These are phyloP conservation scores for Chymomyza amoena DNA, from an alignment of 2,888 invertebrate species.

Conservation along the genomic window DNA sequence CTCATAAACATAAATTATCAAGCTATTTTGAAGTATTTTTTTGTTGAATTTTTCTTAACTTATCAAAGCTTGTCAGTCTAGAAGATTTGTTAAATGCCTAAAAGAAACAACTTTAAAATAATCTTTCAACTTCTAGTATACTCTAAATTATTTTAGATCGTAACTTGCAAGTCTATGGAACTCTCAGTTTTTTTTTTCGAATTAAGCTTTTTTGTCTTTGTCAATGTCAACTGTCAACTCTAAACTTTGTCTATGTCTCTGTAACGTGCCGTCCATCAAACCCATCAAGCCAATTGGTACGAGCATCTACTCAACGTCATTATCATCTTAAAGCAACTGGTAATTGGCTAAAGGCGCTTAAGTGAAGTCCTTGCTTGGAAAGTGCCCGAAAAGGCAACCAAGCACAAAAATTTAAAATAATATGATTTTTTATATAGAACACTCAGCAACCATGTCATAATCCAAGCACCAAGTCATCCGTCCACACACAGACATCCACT, in stretches of 20 bases:
- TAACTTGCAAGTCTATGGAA: neutral
- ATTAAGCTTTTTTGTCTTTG: neutral
- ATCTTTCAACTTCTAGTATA: neutral
- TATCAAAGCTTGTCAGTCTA: neutral
- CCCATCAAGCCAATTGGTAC: conserved; percentile 58
- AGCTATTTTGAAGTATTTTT: too few relatives aligned
- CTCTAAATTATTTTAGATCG: neutral
- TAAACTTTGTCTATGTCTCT: neutral
- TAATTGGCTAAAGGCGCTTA: conserved; percentile 62
- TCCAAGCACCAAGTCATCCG: conserved; percentile 1
- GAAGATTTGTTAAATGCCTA: neutral
- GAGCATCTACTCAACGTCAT: conserved; percentile 47
- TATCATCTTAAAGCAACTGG: conserved; percentile 63
- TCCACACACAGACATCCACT: conserved; percentile 44
- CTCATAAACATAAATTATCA: too few relatives aligned
- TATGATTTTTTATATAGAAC: conserved; percentile 26
- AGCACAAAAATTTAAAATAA: conserved; percentile 12
- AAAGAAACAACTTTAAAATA: neutral
- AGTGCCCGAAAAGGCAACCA: conserved; percentile 10
- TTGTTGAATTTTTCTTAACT: neutral
- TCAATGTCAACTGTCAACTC: conserved; percentile 22
- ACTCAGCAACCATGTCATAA: conserved; percentile 28
- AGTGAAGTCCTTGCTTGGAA: conserved; percentile 18
- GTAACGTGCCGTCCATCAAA: conserved; percentile 42
- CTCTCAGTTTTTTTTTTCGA: neutral